Evolutionary conservation across 2,888 invertebrate species (phyloP), one percentile per base, ranked within the genome.

Genomic region (Polydrusus cervinus): DNA sequence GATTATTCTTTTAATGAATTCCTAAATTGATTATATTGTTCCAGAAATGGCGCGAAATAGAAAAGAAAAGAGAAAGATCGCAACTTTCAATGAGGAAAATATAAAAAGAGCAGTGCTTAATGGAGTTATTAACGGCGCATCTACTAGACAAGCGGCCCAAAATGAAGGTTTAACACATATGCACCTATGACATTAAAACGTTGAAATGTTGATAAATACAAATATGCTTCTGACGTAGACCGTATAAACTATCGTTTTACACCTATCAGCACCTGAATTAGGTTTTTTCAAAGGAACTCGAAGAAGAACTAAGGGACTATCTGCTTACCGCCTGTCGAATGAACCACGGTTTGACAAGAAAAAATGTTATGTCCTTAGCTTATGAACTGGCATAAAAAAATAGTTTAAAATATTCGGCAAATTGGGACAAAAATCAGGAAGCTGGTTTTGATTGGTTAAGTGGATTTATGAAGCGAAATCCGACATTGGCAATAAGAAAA

Each of bases 371-470:
- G 40, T 40, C 40, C 40, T 40, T 40, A 25, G 25, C 25, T 5
- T 25, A 25, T 25, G 5, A 25, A 25, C 25, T 25, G 3, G 3
- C 25, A 25, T 3, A 25, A 25, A 25, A 25, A 25, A 25, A 25
- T 25, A 25, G 25, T 25, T 25, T 25, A 25, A 25, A 25, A 25
- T 25, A 25, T 25, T 5, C 5, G 25, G 25, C 25, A 25, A 25
- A 25, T 25, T 25, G 25, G 81, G 57, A 51, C 30, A 61, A 65
- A 51, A 70, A 74, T 45, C 53, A 79, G 71, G 71, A 77, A 57
- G 83, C 84, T 38, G 82, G 83, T 10, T 60, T 68, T 43, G 83
- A 84, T 62, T 84, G 83, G 84, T 80, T 82, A 45, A 45, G 71
- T 8, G 66, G 47, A 7, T 85, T 83, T 72, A 61, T 83, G 16